These are phyloP conservation scores for Heliconius hortense DNA, from an alignment of 2,888 invertebrate species.

Conservation along the genomic window DNA sequence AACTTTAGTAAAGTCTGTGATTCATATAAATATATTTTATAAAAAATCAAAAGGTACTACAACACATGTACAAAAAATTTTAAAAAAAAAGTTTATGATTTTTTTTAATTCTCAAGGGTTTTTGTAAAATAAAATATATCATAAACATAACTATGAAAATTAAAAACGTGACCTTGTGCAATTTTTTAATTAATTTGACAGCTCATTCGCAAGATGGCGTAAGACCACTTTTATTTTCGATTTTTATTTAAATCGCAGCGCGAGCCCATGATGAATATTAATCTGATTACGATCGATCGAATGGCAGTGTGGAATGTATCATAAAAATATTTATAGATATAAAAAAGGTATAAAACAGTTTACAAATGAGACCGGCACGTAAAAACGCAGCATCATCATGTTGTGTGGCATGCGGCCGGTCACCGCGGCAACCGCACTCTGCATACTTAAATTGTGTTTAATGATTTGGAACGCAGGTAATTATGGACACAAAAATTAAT, in stretches of 20 bases:
- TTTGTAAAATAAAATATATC: neutral
- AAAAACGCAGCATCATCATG: conserved; percentile 67
- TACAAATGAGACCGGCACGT: conserved; percentile 58
- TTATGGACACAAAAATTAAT: conserved; percentile 29
- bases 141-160: neutral
- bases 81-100: neutral
- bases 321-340: conserved; percentile 66
- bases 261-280: conserved; percentile 49
- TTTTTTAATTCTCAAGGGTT: neutral
- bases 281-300: conserved; percentile 60
- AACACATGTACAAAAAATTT: neutral
- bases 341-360: conserved; percentile 59
- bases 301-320: conserved; percentile 56
- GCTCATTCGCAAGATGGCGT: conserved; percentile 31
- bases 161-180: conserved; percentile 4
- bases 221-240: conserved; percentile 39
- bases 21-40: neutral
- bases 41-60: too few species aligned
- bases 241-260: conserved; percentile 37
- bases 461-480: conserved; percentile 51
- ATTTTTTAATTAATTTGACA: conserved; percentile 26
- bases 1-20: neutral
- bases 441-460: conserved; percentile 61
- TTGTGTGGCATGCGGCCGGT: conserved; percentile 55
- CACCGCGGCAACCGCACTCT: conserved; percentile 57